phyloP scores from a whole-genome alignment of 2,113 vertebrate species.

The Zapus hudsonius region DNA sequence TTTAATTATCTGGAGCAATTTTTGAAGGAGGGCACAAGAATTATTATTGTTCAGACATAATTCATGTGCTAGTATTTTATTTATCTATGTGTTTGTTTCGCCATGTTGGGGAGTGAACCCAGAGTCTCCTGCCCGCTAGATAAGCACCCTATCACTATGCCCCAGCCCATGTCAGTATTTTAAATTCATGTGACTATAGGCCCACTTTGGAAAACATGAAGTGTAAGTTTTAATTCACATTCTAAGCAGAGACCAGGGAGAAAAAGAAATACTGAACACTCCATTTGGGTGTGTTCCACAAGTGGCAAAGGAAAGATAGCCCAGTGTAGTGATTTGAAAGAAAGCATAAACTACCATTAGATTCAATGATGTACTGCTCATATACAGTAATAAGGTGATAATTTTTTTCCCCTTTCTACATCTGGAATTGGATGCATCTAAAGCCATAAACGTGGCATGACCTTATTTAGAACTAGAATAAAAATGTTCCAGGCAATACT shows the following conservation, averaged over 20 bases:
- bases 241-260: not conserved
- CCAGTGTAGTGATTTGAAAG: not conserved
- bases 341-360: not conserved
- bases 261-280: not conserved
- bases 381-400: too few relatives aligned
- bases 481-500: not conserved
- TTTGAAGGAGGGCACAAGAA: not conserved
- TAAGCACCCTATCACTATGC: too few relatives aligned
- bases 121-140: not conserved
- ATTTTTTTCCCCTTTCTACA: not conserved
- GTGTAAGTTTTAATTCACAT: not conserved
- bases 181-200: not conserved
- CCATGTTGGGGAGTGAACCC: too few relatives aligned
- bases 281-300: not conserved
- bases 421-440: not conserved
- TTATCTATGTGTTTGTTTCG: not conserved
- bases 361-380: too few relatives aligned
- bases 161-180: not conserved
- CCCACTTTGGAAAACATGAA: not conserved
- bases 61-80: not conserved
- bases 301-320: not conserved
- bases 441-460: not conserved
- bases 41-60: not conserved
- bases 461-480: not conserved
- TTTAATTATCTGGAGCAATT: conserved; percentile 39